phyloP scores from a whole-genome alignment of 2,888 invertebrate species.

The Selenia dentaria region DNA sequence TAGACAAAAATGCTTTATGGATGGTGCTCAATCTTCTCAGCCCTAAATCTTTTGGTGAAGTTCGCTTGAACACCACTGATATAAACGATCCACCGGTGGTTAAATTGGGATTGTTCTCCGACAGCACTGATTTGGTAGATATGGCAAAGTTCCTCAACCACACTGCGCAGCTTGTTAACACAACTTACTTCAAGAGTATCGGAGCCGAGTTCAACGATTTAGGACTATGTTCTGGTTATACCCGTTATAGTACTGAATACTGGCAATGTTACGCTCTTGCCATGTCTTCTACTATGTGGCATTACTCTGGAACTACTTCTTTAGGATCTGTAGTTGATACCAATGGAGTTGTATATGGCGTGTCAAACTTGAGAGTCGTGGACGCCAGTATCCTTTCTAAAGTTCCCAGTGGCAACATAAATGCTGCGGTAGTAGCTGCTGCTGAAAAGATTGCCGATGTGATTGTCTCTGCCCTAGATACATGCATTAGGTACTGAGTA shows the following conservation, averaged over 20 bases:
- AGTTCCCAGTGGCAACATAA: slow-evolving; percentile 26
- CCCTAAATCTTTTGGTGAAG: slow-evolving; percentile 35
- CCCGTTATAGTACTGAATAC: slow-evolving; percentile 15
- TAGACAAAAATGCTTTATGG: slow-evolving; percentile 17
- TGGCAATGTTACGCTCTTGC: slow-evolving; percentile 36
- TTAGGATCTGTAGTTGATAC: slow-evolving; percentile 37
- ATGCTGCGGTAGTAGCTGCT: slow-evolving; percentile 19
- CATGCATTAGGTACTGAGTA: no score
- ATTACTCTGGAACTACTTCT: slow-evolving; percentile 35
- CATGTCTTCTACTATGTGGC: slow-evolving; percentile 39
- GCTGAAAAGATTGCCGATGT: slow-evolving; percentile 34
- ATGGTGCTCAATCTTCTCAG: slow-evolving; percentile 23
- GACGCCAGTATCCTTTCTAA: slow-evolving; percentile 33
- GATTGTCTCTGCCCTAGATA: slow-evolving; percentile 11
- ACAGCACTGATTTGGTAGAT: slow-evolving; percentile 15
- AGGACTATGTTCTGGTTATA: slow-evolving; percentile 10
- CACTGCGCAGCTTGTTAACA: slow-evolving; percentile 11
- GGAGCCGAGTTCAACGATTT: slow-evolving; percentile 21
- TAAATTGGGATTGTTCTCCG: slow-evolving; percentile 7
- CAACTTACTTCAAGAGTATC: slow-evolving; percentile 19
- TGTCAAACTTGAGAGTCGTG: slow-evolving; percentile 25
- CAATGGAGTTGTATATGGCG: slow-evolving; percentile 25
- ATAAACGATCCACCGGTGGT: slow-evolving; percentile 24
- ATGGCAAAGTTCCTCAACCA: slow-evolving; percentile 13
- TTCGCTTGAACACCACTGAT: slow-evolving; percentile 27